A percentile compares a stretch with the other conserved stretches of the same genome.
Evolutionary conservation across 2,797 vertebrate species (phyloP).

Genomic region (Toxotes lorentzi): DNA sequence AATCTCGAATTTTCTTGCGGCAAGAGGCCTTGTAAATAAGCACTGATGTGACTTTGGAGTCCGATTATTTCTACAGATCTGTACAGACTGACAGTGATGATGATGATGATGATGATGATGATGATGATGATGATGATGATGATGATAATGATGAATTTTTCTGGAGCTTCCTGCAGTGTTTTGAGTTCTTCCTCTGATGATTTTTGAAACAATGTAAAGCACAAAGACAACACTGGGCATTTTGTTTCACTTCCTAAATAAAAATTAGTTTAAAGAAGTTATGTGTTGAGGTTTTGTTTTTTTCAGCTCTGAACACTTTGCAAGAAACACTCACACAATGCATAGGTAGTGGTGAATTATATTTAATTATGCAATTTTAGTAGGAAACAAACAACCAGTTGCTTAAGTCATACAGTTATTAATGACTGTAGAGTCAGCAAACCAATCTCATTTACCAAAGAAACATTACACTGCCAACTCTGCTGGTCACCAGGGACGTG

Average conservation of each 20-base stretch:
- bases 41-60: conserved; percentile 80
- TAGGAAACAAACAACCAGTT: neutral
- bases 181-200: conserved; percentile 74
- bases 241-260: conserved; percentile 89
- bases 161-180: conserved; percentile 76
- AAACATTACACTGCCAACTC: neutral
- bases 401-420: neutral
- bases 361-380: neutral
- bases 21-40: conserved; percentile 85
- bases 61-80: conserved; percentile 85
- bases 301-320: neutral
- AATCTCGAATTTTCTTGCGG: conserved; percentile 73
- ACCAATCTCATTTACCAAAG: neutral
- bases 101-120: conserved; percentile 41
- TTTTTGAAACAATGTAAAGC: conserved; percentile 86
- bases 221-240: conserved; percentile 87
- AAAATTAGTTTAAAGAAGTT: conserved; percentile 77
- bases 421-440: neutral
- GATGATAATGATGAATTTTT: conserved; percentile 51
- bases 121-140: conserved; percentile 35
- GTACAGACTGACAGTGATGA: conserved; percentile 77
- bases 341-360: neutral
- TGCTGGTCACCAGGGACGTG: neutral
- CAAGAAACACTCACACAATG: no score
- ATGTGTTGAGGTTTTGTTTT: conserved; percentile 12